Evolutionary conservation across 1,140 invertebrate species (phyloP), one percentile per base, ranked within the genome.

Genomic region (Drosophila novamexicana): DNA sequence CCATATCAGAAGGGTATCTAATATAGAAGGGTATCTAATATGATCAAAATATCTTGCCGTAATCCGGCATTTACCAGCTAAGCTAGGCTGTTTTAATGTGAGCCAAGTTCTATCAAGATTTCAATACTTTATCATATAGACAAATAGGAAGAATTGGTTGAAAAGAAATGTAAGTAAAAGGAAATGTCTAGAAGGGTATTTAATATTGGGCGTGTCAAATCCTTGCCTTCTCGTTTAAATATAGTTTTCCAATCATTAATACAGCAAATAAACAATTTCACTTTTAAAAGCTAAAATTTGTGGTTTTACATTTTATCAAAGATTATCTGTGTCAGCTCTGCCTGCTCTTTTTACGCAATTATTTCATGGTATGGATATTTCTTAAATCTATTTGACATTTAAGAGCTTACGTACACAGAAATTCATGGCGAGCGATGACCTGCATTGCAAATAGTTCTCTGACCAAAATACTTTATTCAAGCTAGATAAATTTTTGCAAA

Each of bases 401-500:
- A 52, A 34, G n/a, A 5, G 4, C 36, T 52, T 32, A 7, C 44
- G 7, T 10, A 22, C 8, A 18, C 7, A 47, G 16, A 10, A 18
- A 37, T 10, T 29, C 12, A 6, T 34, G 14, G 12, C 18, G 6
- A 50, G 29, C 45, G 32, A 40, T 49, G 58, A 3, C 45, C 7
- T 37, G 58, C 56, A 62, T 53, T 8, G 18, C 29, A 53, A 36
- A 62, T 56, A 65, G 50, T 64, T 42, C 8, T 7, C 12, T 22
- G 5, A 29, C 44, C 58, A 47, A 42, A 29, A 29, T 29, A 29
- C 37, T 53, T 32, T 12, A 34, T 65, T 54, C 10, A 45, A 9
- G 29, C 22, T 32, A 22, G 12, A 12, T 58, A n/a, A 42, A 61
- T 37, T 61, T 69, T 14, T 52, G 34, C 32, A 72, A 53, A 72